Evolutionary conservation across 2,888 invertebrate genomes (phyloP), one percentile per base, ranked within the genome.

Genomic region (Synergus gifuensis): DNA sequence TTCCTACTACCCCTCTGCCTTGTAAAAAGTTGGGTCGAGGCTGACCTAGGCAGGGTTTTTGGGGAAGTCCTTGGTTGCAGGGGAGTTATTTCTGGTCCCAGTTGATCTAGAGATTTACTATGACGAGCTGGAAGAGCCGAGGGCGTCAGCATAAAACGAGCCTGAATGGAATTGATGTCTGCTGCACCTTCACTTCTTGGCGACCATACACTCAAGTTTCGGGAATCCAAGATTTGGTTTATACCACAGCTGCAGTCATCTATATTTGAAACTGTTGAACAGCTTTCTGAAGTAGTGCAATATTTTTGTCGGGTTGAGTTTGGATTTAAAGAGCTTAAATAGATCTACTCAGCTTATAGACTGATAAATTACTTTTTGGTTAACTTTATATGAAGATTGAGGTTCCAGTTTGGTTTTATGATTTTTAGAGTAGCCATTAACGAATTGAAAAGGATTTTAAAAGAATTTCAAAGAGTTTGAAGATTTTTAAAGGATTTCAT

Each of bases 21-120:
- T 8, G 89, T 88, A 80, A 94, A 85, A 91, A 93, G 87, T 92
- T 92, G 89, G 66, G 94, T 92, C 92, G 94, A 92, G 89, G 94
- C 84, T 44, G 92, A 91, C 73, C 92, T 88, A 64, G 92, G 89
- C 42, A 92, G 84, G 0, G 91, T 90, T 78, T 91, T 91, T 16
- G 91, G 90, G 36, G 91, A 90, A 0, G 88, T 87, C 44, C 90
- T 86, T 1, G 90, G 90, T 28, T 90, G 91, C 58, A 88, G 83
- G 7, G 90, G 90, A 22, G 87, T 81, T 64, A 89, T 85, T 46
- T 91, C 92, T 11, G 95, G 93, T 86, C 96, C 95, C 69, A 97
- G 92, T 86, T 97, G 96, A 91, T 97, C 97, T 83, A 97, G 92
- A 1, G 97, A 97, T 90, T 96, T 97, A 91, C 97, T 97, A 88